A percentile compares a stretch with the other conserved stretches of the same genome.
Evolutionary conservation across 2,113 vertebrate genomes (phyloP).

Genomic region (Tyrannus savana): DNA sequence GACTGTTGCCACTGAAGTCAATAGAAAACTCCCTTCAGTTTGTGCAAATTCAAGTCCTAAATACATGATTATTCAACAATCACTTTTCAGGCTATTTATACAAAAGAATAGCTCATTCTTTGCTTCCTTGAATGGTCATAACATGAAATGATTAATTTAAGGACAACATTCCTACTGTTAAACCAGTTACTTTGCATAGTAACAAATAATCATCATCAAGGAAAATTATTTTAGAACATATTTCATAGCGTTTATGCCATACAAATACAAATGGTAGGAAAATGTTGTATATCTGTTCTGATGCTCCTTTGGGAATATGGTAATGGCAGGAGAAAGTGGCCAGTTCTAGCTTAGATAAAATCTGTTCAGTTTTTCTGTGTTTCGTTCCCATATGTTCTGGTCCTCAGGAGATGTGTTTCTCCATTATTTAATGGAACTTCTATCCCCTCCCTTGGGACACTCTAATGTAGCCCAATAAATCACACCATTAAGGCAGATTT

Average conservation of each 20-base stretch:
- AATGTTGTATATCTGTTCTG: background rate
- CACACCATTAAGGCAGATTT: background rate
- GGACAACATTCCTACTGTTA: background rate
- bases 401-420: constrained; percentile 8
- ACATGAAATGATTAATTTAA: background rate
- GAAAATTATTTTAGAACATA: constrained; percentile 24
- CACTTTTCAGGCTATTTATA: background rate
- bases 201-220: background rate
- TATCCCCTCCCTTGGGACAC: background rate
- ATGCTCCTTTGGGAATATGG: background rate
- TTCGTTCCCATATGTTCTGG: background rate
- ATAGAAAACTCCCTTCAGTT: background rate
- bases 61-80: background rate
- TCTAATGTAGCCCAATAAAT: constrained; percentile 19
- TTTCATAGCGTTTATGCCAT: background rate
- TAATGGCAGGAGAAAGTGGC: background rate
- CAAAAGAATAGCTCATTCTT: background rate
- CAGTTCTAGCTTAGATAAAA: background rate
- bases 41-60: background rate
- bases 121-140: background rate
- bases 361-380: background rate
- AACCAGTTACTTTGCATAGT: background rate
- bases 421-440: constrained; percentile 1
- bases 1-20: background rate
- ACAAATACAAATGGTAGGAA: background rate